Conservation (phyloP, 1,140 invertebrate species). For the Listronotus bonariensis region DNA sequence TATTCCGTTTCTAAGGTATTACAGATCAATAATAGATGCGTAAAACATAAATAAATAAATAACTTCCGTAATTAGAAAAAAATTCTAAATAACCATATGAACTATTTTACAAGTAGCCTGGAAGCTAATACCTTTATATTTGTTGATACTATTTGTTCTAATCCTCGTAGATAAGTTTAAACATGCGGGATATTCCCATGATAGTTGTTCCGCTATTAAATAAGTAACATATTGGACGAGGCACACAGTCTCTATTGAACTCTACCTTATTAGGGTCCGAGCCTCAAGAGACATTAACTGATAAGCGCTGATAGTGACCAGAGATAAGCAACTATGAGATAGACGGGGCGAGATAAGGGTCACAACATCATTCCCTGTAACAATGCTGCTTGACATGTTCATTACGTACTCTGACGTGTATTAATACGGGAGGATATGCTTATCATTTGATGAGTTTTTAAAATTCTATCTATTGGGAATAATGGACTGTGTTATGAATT, state of each 20-base stretch:
- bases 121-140: background rate
- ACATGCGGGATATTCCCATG: conserved; percentile 5
- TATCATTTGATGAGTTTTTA: conserved; percentile 41
- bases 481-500: conserved; percentile 4
- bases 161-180: background rate
- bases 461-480: conserved; percentile 13
- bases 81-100: too few relatives aligned
- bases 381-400: conserved; percentile 39
- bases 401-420: conserved; percentile 38
- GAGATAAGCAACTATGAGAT: conserved; percentile 34
- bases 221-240: conserved; percentile 30
- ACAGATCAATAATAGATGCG: too few relatives aligned
- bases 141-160: background rate
- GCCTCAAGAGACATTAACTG: conserved; percentile 40
- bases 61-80: too few relatives aligned
- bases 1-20: too few relatives aligned
- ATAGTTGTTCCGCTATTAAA: conserved; percentile 10
- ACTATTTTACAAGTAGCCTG: too few relatives aligned
- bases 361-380: conserved; percentile 20
- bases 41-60: too few relatives aligned
- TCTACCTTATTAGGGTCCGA: conserved; percentile 27
- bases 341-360: conserved; percentile 29
- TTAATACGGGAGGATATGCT: conserved; percentile 35
- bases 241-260: conserved; percentile 13
- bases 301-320: conserved; percentile 34